Percentiles rank a stretch among this genome's conserved stretches.
phyloP scores from a whole-genome alignment of 2,888 invertebrate genomes.

The Nymphalis polychloros region DNA sequence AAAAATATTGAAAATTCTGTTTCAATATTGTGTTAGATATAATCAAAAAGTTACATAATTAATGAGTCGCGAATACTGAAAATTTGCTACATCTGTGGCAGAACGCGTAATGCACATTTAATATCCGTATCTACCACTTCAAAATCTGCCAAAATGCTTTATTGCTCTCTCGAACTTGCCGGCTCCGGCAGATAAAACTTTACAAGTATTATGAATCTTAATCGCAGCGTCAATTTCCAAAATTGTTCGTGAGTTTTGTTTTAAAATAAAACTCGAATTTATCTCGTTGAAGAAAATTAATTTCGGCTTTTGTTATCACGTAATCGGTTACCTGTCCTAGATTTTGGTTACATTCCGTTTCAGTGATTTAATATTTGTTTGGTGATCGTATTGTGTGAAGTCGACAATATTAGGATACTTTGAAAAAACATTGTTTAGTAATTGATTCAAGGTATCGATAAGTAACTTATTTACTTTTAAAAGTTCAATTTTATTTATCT shows the following conservation, averaged over 20 bases:
- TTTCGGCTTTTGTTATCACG: conserved; percentile 68
- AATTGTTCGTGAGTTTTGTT: conserved; percentile 75
- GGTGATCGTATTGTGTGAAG: conserved; percentile 34
- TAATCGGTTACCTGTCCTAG: conserved; percentile 70
- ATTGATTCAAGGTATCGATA: conserved; percentile 34
- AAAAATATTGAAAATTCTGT: neutral
- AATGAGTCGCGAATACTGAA: conserved; percentile 35
- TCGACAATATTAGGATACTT: conserved; percentile 37
- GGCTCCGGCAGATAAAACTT: conserved; percentile 75
- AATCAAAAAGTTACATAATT: conserved; percentile 35
- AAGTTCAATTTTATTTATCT: conserved; percentile 28
- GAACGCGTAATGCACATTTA: conserved; percentile 75
- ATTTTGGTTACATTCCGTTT: conserved; percentile 57
- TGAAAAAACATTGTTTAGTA: conserved; percentile 29
- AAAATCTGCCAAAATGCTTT: conserved; percentile 80
- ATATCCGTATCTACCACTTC: conserved; percentile 66
- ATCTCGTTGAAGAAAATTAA: conserved; percentile 68
- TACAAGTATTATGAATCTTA: conserved; percentile 80
- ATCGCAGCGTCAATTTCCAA: conserved; percentile 74
- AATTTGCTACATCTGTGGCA: conserved; percentile 64
- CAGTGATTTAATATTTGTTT: conserved; percentile 48
- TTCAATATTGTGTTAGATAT: conserved; percentile 23
- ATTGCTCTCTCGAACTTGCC: conserved; percentile 72
- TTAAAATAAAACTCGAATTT: conserved; percentile 73
- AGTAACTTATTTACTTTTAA: conserved; percentile 33